These are phyloP conservation scores for Gymnarchus niloticus DNA, from an alignment of 2,113 vertebrate species.

Conservation along the genomic window DNA sequence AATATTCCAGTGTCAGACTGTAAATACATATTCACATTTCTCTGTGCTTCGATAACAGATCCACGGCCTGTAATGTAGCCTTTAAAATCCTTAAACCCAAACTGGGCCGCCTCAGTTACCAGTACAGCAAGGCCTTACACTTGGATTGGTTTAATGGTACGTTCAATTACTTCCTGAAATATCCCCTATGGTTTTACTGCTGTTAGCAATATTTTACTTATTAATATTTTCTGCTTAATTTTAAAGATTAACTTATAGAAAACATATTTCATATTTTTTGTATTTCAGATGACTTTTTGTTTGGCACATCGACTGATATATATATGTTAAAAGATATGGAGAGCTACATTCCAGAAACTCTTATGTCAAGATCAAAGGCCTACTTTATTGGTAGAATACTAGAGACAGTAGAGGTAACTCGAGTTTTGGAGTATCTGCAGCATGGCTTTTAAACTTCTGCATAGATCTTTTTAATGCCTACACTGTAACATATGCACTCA, in stretches of 20 bases:
- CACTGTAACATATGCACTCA: too few species aligned
- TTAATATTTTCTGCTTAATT: background rate
- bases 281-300: slow-evolving; percentile 63
- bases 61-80: slow-evolving; percentile 68
- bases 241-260: background rate
- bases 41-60: slow-evolving; percentile 49
- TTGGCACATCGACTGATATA: slow-evolving; percentile 56
- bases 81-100: slow-evolving; percentile 66
- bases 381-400: slow-evolving; percentile 62
- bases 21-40: background rate
- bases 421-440: background rate
- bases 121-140: slow-evolving; percentile 62
- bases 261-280: background rate
- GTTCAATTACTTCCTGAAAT: slow-evolving; percentile 36
- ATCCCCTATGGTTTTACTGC: background rate
- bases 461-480: background rate
- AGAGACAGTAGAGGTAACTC: slow-evolving; percentile 71
- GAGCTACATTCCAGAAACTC: slow-evolving; percentile 61
- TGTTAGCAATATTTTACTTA: background rate
- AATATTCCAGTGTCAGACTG: background rate
- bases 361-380: slow-evolving; percentile 59
- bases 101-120: slow-evolving; percentile 57
- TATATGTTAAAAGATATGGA: slow-evolving; percentile 62
- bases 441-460: background rate
- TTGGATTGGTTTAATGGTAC: slow-evolving; percentile 64